Base-by-base conservation (phyloP, 2,113 vertebrate genomes). In the Misgurnus mizolepis region DNA sequence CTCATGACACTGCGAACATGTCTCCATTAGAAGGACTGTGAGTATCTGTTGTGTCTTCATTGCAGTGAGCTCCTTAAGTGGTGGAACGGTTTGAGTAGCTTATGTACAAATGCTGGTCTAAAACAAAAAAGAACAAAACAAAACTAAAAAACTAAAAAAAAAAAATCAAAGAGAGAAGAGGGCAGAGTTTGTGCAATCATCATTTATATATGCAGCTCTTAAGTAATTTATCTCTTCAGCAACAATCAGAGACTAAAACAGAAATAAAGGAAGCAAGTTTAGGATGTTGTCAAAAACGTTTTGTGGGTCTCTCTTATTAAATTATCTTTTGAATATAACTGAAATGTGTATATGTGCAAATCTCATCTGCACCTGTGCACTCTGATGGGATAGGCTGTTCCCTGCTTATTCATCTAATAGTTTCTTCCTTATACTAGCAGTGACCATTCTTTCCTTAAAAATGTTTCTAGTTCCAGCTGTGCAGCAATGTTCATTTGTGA, bases 91-190 rank as follows among this genome's bases (percentile, higher is more conserved):
- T 89, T 88, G 89, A 89, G 93, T 93, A 94, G 93, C 92, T 89
- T 97, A 93, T 94, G 94, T 98, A 97, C 96, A 98, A 94, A 96
- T 98, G 96, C 95, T 96, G 95, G 95, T 96, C 89, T 67, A 43
- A 27, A 82, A 70, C 67, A 78, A 39, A 66, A 53, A 76, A 45
- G 66, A 79, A 18, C 58, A 62, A 76, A 80, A 87, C 85, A 88
- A 84, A 22, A 22, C 22, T 22, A 22, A 22, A 22, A 22, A 22
- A 22, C 22, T 22, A 22, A 22, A 22, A 22, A 22, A 22, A 22
- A 22, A 22, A 80, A 85, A 84, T 80, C 79, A 80, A 76, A 75
- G 77, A 78, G 79, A 82, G 79, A 83, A 82, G 56, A n/a, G 53
- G 85, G 89, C 85, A 92, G 88, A 88, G 89, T 66, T 76, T 76